Percentiles rank a stretch among this genome's conserved stretches.
phyloP scores from a whole-genome alignment of 1,140 invertebrate genomes.

The Aphelenchoides avenae region DNA sequence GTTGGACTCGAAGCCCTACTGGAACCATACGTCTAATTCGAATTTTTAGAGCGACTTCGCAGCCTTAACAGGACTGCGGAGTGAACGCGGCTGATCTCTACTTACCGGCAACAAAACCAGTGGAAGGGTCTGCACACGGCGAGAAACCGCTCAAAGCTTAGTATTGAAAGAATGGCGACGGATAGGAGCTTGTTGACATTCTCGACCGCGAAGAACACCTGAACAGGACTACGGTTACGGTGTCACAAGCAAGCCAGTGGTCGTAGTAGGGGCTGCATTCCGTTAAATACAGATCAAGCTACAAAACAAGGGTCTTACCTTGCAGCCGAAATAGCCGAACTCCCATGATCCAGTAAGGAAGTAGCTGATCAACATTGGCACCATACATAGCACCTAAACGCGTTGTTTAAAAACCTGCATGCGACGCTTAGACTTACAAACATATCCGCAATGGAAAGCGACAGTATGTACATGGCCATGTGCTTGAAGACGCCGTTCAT shows the following conservation, averaged over 20 bases:
- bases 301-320: too few relatives aligned
- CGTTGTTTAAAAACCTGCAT: background rate
- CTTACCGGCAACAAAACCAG: slow-evolving; percentile 35
- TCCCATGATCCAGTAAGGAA: slow-evolving; percentile 38
- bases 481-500: slow-evolving; percentile 39
- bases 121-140: slow-evolving; percentile 44
- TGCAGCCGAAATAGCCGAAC: slow-evolving; percentile 43
- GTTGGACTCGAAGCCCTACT: too few relatives aligned
- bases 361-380: slow-evolving; percentile 41
- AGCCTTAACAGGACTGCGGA: background rate
- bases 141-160: slow-evolving; percentile 50
- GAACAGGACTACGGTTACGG: too few relatives aligned
- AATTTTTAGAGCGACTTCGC: background rate
- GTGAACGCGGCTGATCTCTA: background rate
- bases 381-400: slow-evolving; percentile 43
- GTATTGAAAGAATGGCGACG: slow-evolving; percentile 43
- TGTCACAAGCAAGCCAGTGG: too few relatives aligned
- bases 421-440: slow-evolving; percentile 23
- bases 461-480: slow-evolving; percentile 40
- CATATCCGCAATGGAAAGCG: slow-evolving; percentile 42
- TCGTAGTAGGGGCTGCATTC: too few relatives aligned
- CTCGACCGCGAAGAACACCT: slow-evolving; percentile 50
- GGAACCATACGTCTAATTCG: too few relatives aligned
- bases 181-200: slow-evolving; percentile 49
- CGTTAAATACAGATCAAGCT: too few relatives aligned